A percentile compares a stretch with the other conserved stretches of the same genome.
These are phyloP conservation scores for Pristionchus pacificus DNA, from an alignment of 1,140 invertebrate species.

Conservation along the genomic window DNA sequence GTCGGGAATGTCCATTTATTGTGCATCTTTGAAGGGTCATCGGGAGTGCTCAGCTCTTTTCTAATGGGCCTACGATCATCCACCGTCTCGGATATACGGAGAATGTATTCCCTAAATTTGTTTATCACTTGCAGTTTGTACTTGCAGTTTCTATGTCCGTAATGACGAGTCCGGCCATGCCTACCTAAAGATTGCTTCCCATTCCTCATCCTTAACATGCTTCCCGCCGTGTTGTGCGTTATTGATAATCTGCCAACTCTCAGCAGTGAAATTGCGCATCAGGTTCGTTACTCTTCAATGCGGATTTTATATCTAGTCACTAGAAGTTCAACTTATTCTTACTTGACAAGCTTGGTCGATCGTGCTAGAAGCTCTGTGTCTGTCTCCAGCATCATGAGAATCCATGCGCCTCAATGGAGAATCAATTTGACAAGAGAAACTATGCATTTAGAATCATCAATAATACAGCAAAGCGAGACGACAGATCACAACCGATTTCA, in stretches of 20 bases:
- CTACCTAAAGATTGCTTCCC: slow-evolving; percentile 43
- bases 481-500: too few species aligned
- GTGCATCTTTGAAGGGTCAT: slow-evolving; percentile 52
- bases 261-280: slow-evolving; percentile 53
- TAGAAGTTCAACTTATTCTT: background rate
- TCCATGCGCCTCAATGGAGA: slow-evolving; percentile 53
- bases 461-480: too few species aligned
- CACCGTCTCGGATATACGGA: slow-evolving; percentile 51
- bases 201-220: slow-evolving; percentile 46
- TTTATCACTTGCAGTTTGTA: too few species aligned
- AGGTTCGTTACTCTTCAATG: slow-evolving; percentile 47
- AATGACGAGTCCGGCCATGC: too few species aligned
- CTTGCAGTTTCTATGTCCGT: too few species aligned
- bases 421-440: too few species aligned
- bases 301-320: background rate
- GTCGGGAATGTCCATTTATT: slow-evolving; percentile 58
- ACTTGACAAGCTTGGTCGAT: slow-evolving; percentile 34
- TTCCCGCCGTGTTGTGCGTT: slow-evolving; percentile 50
- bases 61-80: slow-evolving; percentile 54
- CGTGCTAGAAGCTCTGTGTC: slow-evolving; percentile 50
- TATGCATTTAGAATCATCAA: too few species aligned
- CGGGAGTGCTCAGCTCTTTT: slow-evolving; percentile 46
- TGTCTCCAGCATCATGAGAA: slow-evolving; percentile 53
- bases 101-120: slow-evolving; percentile 57
- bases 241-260: slow-evolving; percentile 52